Evolutionary conservation across 2,888 invertebrate genomes (phyloP), one percentile per base, ranked within the genome.

Genomic region (Clusia tigrina): DNA sequence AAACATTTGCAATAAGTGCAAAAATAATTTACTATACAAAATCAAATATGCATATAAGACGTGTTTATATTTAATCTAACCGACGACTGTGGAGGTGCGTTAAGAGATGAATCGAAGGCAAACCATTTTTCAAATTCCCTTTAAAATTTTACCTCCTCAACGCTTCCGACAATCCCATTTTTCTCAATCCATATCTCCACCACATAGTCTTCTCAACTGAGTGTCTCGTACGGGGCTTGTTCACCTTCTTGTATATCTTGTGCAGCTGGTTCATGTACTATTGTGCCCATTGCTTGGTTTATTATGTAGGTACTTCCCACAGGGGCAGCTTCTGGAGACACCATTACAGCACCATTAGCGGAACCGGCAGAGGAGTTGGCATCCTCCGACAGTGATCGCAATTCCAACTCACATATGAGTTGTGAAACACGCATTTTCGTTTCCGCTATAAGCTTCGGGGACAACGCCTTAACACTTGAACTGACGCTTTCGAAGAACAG

Each of bases 401-500:
- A 38, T 60, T 76, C 75, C 23, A 76, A 55, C 57, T 76, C 75
- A 52, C 74, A 73, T 23, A 76, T 69, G 15, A 76, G 63, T 26
- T 74, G 72, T 12, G 75, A 74, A 0, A 76, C 73, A 18, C 75
- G 71, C 74, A 76, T 74, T 53, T 76, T 76, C 0, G 71, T 65
- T 56, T 76, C 75, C 18, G 74, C 72, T 32, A 76, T 69, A 1
- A 76, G 54, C 26, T 74, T 74, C 2, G 75, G 75, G 5, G 74
- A 70, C n/a, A 76, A 57, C 0, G 72, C 72, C 52, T 76, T 73
- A 1, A 76, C 72, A 58, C 72, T 74, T 0, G 73, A 72, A 25
- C 74, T 72, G 2, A 76, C 74, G 46, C 74, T 74, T 48, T 76
- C 75, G 48, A 76, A 76, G 53, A 76, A 76, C 20, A 76, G 55